Conservation (phyloP, 2,797 vertebrate genomes). For the Artibeus jamaicensis region DNA sequence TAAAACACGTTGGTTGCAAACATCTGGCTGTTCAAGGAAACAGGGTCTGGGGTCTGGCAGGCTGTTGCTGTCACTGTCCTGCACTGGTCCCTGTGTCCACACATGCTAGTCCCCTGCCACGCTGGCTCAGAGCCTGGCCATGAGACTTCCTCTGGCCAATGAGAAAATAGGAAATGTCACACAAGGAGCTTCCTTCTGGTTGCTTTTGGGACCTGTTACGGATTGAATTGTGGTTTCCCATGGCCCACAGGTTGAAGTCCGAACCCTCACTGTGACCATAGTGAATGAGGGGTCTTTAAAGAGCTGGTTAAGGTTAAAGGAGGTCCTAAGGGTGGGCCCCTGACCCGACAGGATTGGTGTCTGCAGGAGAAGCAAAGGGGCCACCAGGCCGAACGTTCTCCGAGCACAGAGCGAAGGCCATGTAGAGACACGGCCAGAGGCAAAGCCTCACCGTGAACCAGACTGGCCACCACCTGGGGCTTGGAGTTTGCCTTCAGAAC, state of each 20-base stretch:
- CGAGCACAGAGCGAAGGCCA: neutral
- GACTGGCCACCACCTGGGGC: neutral
- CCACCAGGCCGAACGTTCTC: neutral
- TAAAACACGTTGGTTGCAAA: neutral
- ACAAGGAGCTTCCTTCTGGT: neutral
- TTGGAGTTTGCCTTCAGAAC: neutral
- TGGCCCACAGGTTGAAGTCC: neutral
- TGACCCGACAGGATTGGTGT: too few species aligned
- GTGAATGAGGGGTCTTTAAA: neutral
- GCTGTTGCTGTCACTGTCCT: neutral
- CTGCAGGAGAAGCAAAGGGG: neutral
- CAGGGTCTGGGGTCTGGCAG: neutral
- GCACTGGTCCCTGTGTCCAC: neutral
- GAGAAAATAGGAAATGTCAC: neutral
- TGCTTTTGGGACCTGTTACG: neutral
- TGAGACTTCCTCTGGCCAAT: neutral
- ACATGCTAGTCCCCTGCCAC: neutral
- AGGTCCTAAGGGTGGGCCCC: too few species aligned
- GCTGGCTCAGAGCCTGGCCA: neutral
- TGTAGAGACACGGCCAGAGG: neutral
- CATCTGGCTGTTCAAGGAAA: neutral
- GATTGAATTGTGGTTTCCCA: neutral
- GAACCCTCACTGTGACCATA: rapidly evolving
- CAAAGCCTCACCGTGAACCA: neutral
- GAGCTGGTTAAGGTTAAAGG: neutral